These are phyloP conservation scores for Cataglyphis hispanica DNA, from an alignment of 1,140 invertebrate genomes.

Conservation along the genomic window DNA sequence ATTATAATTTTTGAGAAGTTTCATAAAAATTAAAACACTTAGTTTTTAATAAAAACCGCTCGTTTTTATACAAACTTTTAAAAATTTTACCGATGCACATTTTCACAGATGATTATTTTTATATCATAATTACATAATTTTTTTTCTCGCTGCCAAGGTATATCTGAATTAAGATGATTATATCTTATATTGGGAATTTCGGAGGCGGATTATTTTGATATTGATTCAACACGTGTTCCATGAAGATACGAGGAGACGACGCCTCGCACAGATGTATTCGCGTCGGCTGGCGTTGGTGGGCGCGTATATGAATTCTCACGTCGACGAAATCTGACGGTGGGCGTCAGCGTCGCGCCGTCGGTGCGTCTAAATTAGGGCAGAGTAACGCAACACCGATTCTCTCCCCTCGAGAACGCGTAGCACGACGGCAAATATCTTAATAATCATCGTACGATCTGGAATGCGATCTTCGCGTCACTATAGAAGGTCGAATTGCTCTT, in stretches of 20 bases:
- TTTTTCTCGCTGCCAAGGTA: not conserved
- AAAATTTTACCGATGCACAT: not conserved
- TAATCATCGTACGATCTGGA: conserved; percentile 65
- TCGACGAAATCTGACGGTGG: conserved; percentile 76
- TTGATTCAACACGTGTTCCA: conserved; percentile 2
- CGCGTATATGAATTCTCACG: conserved; percentile 80
- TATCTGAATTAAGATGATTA: not conserved
- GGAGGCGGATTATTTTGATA: conserved; percentile 1
- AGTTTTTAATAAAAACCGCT: too few relatives aligned
- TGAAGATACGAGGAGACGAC: conserved; percentile 2
- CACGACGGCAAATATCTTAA: conserved; percentile 59
- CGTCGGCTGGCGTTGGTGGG: conserved; percentile 21
- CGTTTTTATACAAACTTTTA: not conserved
- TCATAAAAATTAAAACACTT: conserved; percentile 3
- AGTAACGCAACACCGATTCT: conserved; percentile 86
- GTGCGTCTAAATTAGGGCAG: conserved; percentile 86
- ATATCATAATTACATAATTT: not conserved
- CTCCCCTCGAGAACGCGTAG: conserved; percentile 51
- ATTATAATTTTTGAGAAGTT: not conserved
- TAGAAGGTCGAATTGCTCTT: conserved; percentile 8
- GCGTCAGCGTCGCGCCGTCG: conserved; percentile 73
- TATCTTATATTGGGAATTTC: not conserved
- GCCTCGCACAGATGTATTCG: not conserved
- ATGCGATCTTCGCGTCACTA: conserved; percentile 38
- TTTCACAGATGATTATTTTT: not conserved